These are phyloP conservation scores for Nomada flava DNA, from an alignment of 2,888 invertebrate species.

Conservation along the genomic window DNA sequence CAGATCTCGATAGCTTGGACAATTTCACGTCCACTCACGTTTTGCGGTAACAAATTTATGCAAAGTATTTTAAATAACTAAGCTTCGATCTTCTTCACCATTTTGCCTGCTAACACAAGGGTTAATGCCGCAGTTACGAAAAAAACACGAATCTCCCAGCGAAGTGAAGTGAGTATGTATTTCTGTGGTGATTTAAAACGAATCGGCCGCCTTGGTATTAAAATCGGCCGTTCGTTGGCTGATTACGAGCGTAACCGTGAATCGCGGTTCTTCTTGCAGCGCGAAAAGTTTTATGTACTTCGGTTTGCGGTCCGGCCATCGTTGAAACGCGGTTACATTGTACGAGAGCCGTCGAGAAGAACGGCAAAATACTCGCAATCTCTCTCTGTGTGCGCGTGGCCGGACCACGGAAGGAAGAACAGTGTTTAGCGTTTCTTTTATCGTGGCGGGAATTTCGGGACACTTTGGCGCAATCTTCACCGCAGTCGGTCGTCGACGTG, in stretches of 20 bases:
- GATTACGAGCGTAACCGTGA: neutral
- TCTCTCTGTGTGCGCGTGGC: conserved; percentile 1
- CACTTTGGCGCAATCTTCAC: conserved; percentile 41
- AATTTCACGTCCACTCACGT: too few species aligned
- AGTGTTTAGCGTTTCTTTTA: conserved; percentile 43
- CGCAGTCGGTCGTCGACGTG: neutral
- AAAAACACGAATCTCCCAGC: neutral
- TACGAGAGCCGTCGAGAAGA: conserved; percentile 2
- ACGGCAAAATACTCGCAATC: conserved; percentile 35
- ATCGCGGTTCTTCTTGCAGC: conserved; percentile 2
- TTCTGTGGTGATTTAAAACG: conserved; percentile 6
- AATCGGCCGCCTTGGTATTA: neutral
- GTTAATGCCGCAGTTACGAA: neutral
- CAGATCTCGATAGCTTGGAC: too few species aligned
- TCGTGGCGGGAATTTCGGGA: conserved; percentile 36
- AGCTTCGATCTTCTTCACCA: too few species aligned
- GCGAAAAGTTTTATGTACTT: conserved; percentile 3
- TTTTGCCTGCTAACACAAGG: too few species aligned
- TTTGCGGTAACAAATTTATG: too few species aligned
- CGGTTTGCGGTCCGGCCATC: conserved; percentile 3
- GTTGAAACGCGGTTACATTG: conserved; percentile 30
- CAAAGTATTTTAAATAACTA: too few species aligned
- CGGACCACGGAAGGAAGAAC: conserved; percentile 13
- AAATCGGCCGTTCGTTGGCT: neutral
- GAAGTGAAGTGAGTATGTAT: neutral